Percentiles rank a stretch among this genome's conserved stretches.
Evolutionary conservation across 2,113 vertebrate genomes (phyloP).

Genomic region (Chloropsis hardwickii): DNA sequence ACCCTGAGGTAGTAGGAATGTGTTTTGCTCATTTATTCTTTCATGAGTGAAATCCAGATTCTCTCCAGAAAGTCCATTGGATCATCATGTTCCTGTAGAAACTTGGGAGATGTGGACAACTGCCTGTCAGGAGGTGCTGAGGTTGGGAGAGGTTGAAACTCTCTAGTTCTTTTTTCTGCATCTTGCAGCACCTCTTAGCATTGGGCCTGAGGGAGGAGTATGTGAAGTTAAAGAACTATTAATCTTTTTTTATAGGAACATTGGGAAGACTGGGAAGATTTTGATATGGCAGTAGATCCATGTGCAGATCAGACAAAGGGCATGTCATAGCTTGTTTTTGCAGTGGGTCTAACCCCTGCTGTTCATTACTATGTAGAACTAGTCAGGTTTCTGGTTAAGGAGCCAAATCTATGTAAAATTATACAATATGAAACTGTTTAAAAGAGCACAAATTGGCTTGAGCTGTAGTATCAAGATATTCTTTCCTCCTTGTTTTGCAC

Average conservation of each 20-base stretch:
- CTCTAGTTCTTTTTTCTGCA: background rate
- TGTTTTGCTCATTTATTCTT: background rate
- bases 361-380: background rate
- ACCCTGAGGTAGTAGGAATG: background rate
- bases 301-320: background rate
- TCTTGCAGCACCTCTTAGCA: background rate
- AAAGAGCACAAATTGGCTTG: background rate
- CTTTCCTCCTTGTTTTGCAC: background rate
- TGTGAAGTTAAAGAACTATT: background rate
- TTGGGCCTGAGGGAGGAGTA: background rate
- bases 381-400: background rate
- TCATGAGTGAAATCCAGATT: background rate
- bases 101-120: background rate
- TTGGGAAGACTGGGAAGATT: background rate
- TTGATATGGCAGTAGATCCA: background rate
- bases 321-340: background rate
- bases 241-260: background rate
- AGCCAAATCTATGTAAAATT: background rate
- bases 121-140: background rate
- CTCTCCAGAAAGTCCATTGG: background rate
- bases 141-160: background rate
- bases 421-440: background rate
- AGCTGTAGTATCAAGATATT: background rate
- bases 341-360: background rate
- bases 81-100: background rate